phyloP scores from a whole-genome alignment of 2,113 vertebrate genomes.

The Nycticorax nycticorax region DNA sequence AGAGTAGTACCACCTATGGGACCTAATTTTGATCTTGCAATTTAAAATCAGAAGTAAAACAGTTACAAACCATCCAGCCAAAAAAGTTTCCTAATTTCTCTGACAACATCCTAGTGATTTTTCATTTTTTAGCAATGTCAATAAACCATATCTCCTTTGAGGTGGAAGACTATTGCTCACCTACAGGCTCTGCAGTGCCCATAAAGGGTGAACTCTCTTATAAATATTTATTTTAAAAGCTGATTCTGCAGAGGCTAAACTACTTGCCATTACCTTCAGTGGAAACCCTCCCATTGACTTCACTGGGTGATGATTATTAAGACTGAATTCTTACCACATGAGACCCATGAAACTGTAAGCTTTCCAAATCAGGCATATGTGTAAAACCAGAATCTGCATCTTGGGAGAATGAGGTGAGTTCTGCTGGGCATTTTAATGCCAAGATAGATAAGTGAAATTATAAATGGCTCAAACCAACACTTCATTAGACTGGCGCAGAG shows the following conservation, averaged over 20 bases:
- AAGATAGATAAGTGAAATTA: slow-evolving; percentile 41
- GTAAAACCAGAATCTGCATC: slow-evolving; percentile 30
- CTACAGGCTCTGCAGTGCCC: not conserved
- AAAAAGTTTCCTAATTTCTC: not conserved
- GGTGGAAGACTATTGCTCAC: not conserved
- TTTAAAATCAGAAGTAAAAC: not conserved
- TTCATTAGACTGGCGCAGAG: slow-evolving; percentile 28
- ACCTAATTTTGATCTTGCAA: not conserved
- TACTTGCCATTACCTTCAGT: not conserved
- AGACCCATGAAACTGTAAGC: slow-evolving; percentile 9
- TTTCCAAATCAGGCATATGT: slow-evolving; percentile 21
- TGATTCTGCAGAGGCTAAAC: not conserved
- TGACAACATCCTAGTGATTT: not conserved
- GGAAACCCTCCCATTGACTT: not conserved
- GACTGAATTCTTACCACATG: not conserved
- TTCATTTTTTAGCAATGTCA: not conserved
- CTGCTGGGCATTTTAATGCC: slow-evolving; percentile 29
- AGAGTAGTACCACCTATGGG: not conserved
- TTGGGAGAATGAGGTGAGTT: slow-evolving; percentile 13
- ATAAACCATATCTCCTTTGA: not conserved
- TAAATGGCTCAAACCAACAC: not conserved
- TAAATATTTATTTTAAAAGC: not conserved
- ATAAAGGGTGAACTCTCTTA: not conserved
- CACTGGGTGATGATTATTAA: slow-evolving; percentile 3
- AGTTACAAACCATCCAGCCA: not conserved